These are phyloP conservation scores for Strigamia crassipes DNA, from an alignment of 2,888 invertebrate genomes.

Conservation along the genomic window DNA sequence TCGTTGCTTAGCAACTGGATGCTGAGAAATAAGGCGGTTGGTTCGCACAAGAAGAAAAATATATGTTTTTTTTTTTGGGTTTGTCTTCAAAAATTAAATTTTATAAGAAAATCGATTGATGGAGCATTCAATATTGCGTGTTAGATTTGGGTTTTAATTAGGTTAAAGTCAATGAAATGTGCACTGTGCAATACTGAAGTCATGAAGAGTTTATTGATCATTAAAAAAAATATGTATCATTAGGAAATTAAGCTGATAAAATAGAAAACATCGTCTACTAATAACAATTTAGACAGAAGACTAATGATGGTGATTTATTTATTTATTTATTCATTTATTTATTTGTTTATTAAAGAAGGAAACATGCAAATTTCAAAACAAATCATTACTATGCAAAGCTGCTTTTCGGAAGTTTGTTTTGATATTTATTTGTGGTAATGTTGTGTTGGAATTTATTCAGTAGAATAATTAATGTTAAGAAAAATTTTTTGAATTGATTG, in stretches of 20 bases:
- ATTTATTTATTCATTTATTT: no score
- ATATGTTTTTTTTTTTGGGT: not conserved
- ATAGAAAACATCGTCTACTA: not conserved
- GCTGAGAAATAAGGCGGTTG: not conserved
- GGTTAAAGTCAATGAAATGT: slow-evolving; percentile 7
- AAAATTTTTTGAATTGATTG: no score
- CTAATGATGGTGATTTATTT: no score
- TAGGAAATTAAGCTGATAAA: not conserved
- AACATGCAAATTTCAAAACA: no score
- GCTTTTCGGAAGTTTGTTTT: no score
- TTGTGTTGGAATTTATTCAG: no score
- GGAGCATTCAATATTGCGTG: not conserved
- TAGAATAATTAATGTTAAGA: no score
- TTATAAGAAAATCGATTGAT: not conserved
- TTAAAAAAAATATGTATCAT: not conserved
- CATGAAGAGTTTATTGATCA: not conserved
- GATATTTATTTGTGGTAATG: no score
- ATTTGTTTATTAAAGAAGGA: no score
- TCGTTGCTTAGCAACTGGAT: not conserved
- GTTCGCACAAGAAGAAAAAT: not conserved
- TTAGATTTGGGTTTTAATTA: not conserved
- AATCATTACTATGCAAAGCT: no score
- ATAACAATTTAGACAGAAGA: no score
- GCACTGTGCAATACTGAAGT: not conserved
- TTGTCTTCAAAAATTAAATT: not conserved